These are phyloP conservation scores for Andrena praecox DNA, from an alignment of 2,888 invertebrate species.

Conservation along the genomic window DNA sequence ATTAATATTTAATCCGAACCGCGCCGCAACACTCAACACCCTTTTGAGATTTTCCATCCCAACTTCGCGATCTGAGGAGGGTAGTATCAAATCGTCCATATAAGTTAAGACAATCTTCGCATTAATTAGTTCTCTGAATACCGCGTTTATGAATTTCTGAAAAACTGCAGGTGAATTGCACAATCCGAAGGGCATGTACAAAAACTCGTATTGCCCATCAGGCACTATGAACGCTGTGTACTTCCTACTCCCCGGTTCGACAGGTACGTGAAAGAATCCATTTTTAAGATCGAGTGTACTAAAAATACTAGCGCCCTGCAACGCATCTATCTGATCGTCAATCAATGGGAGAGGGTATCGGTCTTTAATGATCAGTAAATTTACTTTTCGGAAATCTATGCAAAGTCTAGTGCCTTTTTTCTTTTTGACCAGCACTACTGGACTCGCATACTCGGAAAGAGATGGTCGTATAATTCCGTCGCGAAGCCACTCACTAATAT, in stretches of 20 bases:
- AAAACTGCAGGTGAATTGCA: too few species aligned
- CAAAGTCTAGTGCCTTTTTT: slow-evolving; percentile 43
- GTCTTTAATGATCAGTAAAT: slow-evolving; percentile 72
- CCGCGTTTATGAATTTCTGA: neutral
- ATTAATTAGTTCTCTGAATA: slow-evolving; percentile 2
- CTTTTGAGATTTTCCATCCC: neutral
- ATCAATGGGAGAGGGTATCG: slow-evolving; percentile 72
- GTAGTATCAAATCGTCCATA: slow-evolving; percentile 13
- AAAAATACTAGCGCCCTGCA: slow-evolving; percentile 51
- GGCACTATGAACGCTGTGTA: too few species aligned
- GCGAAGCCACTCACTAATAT: slow-evolving; percentile 74
- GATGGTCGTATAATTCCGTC: slow-evolving; percentile 68
- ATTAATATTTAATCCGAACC: slow-evolving; percentile 20
- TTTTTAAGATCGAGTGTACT: slow-evolving; percentile 63
- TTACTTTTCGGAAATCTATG: slow-evolving; percentile 71
- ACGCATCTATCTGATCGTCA: slow-evolving; percentile 51
- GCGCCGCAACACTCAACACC: neutral
- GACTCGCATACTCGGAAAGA: slow-evolving; percentile 45
- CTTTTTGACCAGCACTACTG: slow-evolving; percentile 26
- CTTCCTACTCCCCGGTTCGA: too few species aligned
- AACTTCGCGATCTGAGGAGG: neutral
- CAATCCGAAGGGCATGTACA: too few species aligned
- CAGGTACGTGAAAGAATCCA: too few species aligned
- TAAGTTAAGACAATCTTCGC: neutral
- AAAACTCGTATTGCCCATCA: too few species aligned